These are phyloP conservation scores for Brachymystax lenok DNA, from an alignment of 2,797 vertebrate genomes.

Conservation along the genomic window DNA sequence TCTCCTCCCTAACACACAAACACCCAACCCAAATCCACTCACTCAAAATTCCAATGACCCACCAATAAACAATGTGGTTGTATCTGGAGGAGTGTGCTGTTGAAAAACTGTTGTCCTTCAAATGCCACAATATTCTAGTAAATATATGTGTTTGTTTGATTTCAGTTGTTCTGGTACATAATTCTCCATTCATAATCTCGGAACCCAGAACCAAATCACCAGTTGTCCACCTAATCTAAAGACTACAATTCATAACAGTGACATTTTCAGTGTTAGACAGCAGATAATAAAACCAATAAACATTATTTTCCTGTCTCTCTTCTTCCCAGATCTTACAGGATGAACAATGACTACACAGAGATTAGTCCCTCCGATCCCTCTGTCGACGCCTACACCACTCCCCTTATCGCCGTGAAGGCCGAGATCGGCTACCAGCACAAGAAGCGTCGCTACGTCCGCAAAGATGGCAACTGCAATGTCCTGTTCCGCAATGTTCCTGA, in stretches of 20 bases:
- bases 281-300: not conserved
- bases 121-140: not conserved
- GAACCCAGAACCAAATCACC: slow-evolving; percentile 58
- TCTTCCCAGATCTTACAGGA: slow-evolving; percentile 53
- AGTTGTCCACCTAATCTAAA: not conserved
- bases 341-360: slow-evolving; percentile 64
- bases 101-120: not conserved
- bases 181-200: not conserved
- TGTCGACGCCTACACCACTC: slow-evolving; percentile 20
- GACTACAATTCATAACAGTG: not conserved
- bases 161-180: slow-evolving; percentile 70
- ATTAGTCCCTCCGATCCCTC: slow-evolving; percentile 32
- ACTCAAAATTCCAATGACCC: slow-evolving; percentile 9
- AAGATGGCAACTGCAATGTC: slow-evolving; percentile 89
- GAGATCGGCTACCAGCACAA: slow-evolving; percentile 43
- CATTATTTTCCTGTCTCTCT: slow-evolving; percentile 27
- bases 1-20: slow-evolving; percentile 31
- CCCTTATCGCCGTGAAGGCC: slow-evolving; percentile 29
- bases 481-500: slow-evolving; percentile 87
- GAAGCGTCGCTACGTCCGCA: slow-evolving; percentile 78
- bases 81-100: not conserved
- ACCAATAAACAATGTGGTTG: slow-evolving; percentile 28
- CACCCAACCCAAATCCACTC: slow-evolving; percentile 19
- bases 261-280: not conserved
- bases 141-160: not conserved